Conservation (phyloP, 23 tunicate species). For the Oikopleura albicans region DNA sequence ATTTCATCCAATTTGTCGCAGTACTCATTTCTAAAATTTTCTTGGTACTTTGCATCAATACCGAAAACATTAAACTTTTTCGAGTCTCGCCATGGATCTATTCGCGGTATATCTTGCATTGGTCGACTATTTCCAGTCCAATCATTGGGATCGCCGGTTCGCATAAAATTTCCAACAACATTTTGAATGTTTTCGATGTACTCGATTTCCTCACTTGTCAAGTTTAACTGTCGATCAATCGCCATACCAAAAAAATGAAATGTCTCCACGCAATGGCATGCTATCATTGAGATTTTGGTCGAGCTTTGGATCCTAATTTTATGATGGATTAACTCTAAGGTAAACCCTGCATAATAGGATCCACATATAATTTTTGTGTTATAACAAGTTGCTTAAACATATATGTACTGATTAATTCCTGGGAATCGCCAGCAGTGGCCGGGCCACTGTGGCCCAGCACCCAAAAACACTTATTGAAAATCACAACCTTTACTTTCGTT, state of each 20-base stretch:
- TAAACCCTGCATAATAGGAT: too few relatives aligned
- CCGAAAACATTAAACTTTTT: not conserved
- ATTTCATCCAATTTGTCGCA: not conserved
- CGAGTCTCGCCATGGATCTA: not conserved
- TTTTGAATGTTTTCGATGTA: not conserved
- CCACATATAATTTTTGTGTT: too few relatives aligned
- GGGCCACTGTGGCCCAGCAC: too few relatives aligned
- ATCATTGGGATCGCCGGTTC: constrained; percentile 7
- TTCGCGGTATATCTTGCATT: not conserved
- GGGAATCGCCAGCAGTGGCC: too few relatives aligned
- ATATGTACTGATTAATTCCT: too few relatives aligned
- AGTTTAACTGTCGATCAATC: not conserved
- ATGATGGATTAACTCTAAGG: too few relatives aligned
- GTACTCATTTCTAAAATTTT: not conserved
- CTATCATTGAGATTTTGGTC: too few relatives aligned
- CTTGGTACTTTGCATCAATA: not conserved
- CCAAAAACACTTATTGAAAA: too few relatives aligned
- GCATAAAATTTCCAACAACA: not conserved
- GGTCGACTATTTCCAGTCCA: constrained; percentile 3
- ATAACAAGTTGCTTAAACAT: too few relatives aligned
- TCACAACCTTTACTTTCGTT: not conserved
- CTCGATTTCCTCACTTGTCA: not conserved
- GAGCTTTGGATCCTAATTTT: too few relatives aligned
- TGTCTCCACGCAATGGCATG: not conserved
- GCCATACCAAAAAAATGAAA: not conserved